Evolutionary conservation across 2,888 invertebrate genomes (phyloP), one percentile per base, ranked within the genome.

Genomic region (Timema cristinae): DNA sequence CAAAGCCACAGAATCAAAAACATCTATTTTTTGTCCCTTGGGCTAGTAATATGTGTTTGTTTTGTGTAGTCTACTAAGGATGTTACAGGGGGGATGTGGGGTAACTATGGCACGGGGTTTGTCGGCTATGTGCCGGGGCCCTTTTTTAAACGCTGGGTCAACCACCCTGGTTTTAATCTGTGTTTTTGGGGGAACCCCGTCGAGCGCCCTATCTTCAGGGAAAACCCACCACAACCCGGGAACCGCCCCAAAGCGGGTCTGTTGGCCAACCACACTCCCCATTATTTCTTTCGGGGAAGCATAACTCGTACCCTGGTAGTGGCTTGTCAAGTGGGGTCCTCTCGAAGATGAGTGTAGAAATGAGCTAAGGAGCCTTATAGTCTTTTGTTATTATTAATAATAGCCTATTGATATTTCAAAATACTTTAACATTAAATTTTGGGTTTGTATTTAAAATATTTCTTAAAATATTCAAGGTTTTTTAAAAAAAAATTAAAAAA

Each of bases 221-320:
- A 90, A 94, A 77, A 91, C 89, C 49, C 94, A 94, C 83, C 93
- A 95, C 83, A 93, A 91, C 81, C 88, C 88, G 71, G 93, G 81
- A 94, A 96, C 82, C 89, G 89, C 97, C 97, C 51, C 88, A 88
- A 78, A 90, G 90, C 63, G 89, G 91, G 98, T 98, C 79, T 98
- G 98, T 85, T 99, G 50, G 98, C 98, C 67, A 99, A 99, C 85
- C 99, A 99, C 84, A 99, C 99, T 97, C 97, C 99, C 99, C 5
- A 97, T 99, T 76, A 99, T 97, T 95, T 71, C 88, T 98, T 77
- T 92, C 99, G 77, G 71, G 96, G 97, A 89, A 95, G 95, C 83
- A 99, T 85, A 95, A 95, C 81, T 93, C 94, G 81, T 99, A 98
- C 84, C 66, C 85, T 99, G 95, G 98, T 97, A 87, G 91, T 89